These are phyloP conservation scores for Struthidea cinerea DNA, from an alignment of 2,113 vertebrate genomes.

Conservation along the genomic window DNA sequence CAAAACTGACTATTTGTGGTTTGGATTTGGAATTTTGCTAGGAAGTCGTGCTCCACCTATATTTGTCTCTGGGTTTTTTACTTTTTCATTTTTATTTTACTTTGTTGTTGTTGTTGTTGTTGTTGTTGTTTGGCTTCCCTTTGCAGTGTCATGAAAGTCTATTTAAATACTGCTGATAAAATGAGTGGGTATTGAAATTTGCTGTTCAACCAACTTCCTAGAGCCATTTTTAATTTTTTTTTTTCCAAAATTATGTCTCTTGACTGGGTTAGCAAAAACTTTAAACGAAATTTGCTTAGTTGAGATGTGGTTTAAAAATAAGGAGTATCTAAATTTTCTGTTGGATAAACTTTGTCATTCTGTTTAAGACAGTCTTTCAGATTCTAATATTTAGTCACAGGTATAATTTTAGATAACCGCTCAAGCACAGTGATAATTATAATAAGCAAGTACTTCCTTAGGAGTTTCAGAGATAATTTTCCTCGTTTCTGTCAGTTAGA, in stretches of 20 bases:
- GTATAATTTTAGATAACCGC: background rate
- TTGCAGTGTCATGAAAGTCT: background rate
- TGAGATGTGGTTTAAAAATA: background rate
- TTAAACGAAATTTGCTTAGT: background rate
- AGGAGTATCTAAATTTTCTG: background rate
- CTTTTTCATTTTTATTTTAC: background rate
- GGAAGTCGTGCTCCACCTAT: background rate
- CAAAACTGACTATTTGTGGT: background rate
- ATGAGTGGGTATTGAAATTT: background rate
- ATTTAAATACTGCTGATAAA: background rate
- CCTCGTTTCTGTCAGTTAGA: background rate
- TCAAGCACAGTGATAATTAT: background rate
- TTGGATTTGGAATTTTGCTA: background rate
- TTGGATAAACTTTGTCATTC: background rate
- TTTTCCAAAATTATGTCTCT: background rate
- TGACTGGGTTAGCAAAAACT: background rate
- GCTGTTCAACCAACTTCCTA: background rate
- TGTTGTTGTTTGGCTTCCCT: background rate
- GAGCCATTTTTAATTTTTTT: background rate
- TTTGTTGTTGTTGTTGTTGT: background rate
- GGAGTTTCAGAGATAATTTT: background rate
- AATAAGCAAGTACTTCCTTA: background rate
- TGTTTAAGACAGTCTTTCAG: background rate
- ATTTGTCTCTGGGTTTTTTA: fast-evolving
- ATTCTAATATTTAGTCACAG: background rate